A percentile compares a stretch with the other conserved stretches of the same genome.
phyloP scores from a whole-genome alignment of 2,797 vertebrate genomes.

The Yasuhikotakia modesta region DNA sequence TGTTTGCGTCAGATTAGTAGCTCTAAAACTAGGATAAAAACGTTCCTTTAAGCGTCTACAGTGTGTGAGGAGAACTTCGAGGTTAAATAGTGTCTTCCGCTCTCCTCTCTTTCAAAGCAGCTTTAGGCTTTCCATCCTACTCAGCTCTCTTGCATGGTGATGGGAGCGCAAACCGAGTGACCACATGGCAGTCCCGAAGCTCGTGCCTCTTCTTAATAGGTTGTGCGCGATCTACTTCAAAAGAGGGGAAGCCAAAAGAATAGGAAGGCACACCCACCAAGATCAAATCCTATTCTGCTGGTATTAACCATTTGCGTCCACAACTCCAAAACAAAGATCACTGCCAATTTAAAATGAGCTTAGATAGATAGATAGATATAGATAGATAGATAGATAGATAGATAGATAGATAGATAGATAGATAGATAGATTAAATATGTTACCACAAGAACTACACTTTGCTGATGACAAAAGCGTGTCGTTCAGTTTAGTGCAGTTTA shows the following conservation, averaged over 20 bases:
- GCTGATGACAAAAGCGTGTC: not conserved
- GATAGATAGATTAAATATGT: constrained; percentile 5
- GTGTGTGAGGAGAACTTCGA: constrained; percentile 18
- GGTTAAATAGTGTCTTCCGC: constrained; percentile 16
- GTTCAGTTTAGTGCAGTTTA: not conserved
- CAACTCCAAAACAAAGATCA: constrained; percentile 54
- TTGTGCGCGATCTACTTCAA: constrained; percentile 66
- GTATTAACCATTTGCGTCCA: constrained; percentile 73
- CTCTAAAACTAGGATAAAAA: constrained; percentile 26
- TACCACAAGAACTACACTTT: too few relatives aligned
- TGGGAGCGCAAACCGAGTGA: constrained; percentile 73
- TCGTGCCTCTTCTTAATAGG: constrained; percentile 69
- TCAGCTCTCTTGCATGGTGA: constrained; percentile 73
- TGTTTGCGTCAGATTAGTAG: constrained; percentile 24
- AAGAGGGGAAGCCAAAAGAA: constrained; percentile 78
- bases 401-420: constrained; percentile 28
- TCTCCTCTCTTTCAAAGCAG: constrained; percentile 64
- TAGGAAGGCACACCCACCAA: constrained; percentile 84
- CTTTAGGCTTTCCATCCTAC: constrained; percentile 72
- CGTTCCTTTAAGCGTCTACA: constrained; percentile 23
- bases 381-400: constrained; percentile 34
- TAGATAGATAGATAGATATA: constrained; percentile 35
- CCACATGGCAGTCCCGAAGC: constrained; percentile 79
- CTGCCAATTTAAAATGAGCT: not conserved
- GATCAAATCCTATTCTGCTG: constrained; percentile 68